These are phyloP conservation scores for Nomada fabriciana DNA, from an alignment of 2,888 invertebrate species.

Conservation along the genomic window DNA sequence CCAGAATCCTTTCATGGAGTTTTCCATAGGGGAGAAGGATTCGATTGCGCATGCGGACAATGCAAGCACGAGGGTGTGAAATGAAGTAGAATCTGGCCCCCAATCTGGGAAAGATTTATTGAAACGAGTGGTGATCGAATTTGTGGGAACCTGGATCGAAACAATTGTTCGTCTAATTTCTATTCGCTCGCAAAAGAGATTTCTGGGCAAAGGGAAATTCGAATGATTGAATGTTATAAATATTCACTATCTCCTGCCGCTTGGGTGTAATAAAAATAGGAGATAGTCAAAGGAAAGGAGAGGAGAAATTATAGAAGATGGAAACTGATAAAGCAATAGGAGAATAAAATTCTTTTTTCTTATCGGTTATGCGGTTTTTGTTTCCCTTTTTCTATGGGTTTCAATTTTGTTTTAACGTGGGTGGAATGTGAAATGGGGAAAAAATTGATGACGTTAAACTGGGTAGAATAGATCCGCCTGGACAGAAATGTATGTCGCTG, in stretches of 20 bases:
- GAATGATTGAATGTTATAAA: neutral
- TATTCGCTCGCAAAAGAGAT: too few relatives aligned
- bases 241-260: neutral
- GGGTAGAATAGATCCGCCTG: conserved; percentile 28
- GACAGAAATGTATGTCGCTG: conserved; percentile 38
- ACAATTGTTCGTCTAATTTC: conserved; percentile 17
- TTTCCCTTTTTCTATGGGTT: neutral
- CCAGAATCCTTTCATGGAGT: conserved; percentile 51
- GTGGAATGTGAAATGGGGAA: neutral
- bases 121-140: conserved; percentile 38
- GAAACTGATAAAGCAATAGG: too few relatives aligned
- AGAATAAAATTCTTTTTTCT: too few relatives aligned
- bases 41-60: conserved; percentile 72
- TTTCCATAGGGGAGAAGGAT: conserved; percentile 61
- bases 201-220: neutral
- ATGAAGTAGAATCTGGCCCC: conserved; percentile 68
- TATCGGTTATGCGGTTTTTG: too few relatives aligned
- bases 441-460: neutral
- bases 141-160: neutral
- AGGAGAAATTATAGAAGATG: too few relatives aligned
- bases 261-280: too few relatives aligned
- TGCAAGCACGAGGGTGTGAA: conserved; percentile 76
- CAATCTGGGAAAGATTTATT: conserved; percentile 55
- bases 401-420: neutral
- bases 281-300: too few relatives aligned